Evolutionary conservation across 2,888 invertebrate species (phyloP), one percentile per base, ranked within the genome.

Genomic region (Platypus cylindrus): DNA sequence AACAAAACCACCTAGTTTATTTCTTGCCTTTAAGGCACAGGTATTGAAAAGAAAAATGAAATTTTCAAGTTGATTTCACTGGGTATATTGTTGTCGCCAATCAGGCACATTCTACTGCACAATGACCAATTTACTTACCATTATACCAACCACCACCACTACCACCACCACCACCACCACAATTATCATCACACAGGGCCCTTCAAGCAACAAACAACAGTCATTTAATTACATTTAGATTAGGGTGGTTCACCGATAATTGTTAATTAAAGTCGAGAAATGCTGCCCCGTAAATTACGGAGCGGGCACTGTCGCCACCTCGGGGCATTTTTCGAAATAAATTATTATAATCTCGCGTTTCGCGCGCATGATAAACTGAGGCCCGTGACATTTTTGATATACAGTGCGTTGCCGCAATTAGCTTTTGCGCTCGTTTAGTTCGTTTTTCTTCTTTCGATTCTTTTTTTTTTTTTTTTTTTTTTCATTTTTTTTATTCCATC

Each of bases 251-350:
- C 41, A 34, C 36, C 41, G 31, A 33, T 38, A 41, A 38, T 41
- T 38, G 41, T 36, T 41, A 41, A 41, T 41, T 38, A 41, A 41
- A 39, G 36, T 32, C 33, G 35, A 16, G 34, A 32, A 40, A 35
- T 36, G 40, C 31, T 32, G 31, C 34, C 34, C 40, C 32, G 41
- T 41, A 41, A 41, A 38, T 41, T 41, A 41, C 36, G 28, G 20
- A 35, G 30, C 32, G 25, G 13, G 33, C 36, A 17, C 18, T 38
- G 41, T 41, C 38, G 34, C 38, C 41, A 34, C 41, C 38, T 38
- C 38, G 31, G 41, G 41, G 30, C 41, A 41, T 41, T 41, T 41
- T 36, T 41, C 38, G 41, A 41, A 41, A 41, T 41, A 41, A 41
- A 41, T 41, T 41, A 41, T 41, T 41, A 38, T 38, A 38, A 41